phyloP scores from a whole-genome alignment of 2,888 invertebrate species.

The Norana najaformis region DNA sequence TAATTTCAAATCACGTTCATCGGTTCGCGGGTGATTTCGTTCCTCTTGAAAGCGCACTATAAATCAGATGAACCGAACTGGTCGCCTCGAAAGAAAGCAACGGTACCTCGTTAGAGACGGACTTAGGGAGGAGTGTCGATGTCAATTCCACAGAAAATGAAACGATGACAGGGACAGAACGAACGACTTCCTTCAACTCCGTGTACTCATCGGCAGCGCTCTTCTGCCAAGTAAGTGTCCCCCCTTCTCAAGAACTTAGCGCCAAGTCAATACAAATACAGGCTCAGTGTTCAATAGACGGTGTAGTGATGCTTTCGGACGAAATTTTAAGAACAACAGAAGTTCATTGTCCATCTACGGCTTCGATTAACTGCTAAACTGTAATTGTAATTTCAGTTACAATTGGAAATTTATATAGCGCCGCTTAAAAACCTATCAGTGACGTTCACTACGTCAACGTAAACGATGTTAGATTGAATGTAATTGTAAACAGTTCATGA shows the following conservation, averaged over 20 bases:
- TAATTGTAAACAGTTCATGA: not conserved
- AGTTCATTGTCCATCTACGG: too few species aligned
- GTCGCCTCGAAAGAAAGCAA: not conserved
- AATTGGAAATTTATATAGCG: not conserved
- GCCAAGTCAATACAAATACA: not conserved
- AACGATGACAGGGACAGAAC: not conserved
- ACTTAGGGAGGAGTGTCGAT: not conserved
- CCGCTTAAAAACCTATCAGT: not conserved
- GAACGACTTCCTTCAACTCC: not conserved
- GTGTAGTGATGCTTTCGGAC: too few species aligned
- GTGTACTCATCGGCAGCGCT: not conserved
- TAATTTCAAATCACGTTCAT: slow-evolving; percentile 13
- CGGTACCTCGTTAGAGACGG: not conserved
- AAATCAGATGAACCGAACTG: not conserved
- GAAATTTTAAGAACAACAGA: too few species aligned
- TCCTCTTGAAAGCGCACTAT: not conserved
- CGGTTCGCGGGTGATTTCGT: not conserved
- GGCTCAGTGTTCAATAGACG: not conserved
- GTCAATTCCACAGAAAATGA: not conserved
- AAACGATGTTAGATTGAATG: not conserved
- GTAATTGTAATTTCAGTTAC: not conserved
- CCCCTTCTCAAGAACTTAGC: not conserved
- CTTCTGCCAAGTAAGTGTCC: not conserved
- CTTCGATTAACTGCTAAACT: not conserved
- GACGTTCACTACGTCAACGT: not conserved